Base-by-base conservation (phyloP, 2,797 vertebrate genomes). In the Crenichthys baileyi region DNA sequence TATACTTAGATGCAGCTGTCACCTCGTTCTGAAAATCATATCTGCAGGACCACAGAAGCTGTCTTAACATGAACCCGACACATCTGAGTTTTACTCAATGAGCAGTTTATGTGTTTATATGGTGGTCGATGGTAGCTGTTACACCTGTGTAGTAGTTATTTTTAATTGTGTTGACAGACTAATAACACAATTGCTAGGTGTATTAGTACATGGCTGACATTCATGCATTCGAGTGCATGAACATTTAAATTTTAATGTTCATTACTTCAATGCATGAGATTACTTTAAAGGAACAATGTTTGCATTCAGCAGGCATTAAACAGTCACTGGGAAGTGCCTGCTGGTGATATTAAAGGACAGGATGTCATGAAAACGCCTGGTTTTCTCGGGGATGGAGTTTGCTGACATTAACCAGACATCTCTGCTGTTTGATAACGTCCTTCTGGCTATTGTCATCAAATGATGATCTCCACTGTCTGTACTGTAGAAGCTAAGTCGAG, bases 1-100 rank as follows among this genome's bases (percentile, higher is more conserved):
- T 92, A 91, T 87, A 89, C 85, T 91, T 92, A 87, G 90, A 78
- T 68, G 73, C 79, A 84, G 83, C 80, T 72, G 77, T 81, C 81
- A 75, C 77, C 78, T 73, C 56, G 20, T 50, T 78, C 80, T 77
- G 72, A 22, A 8, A 80, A 58, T 73, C 36, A 70, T 41, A 46
- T 70, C 67, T 8, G 24, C 41, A 70, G 67, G 41, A 46, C 12
- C 12, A 16, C 41, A 70, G 67, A 39, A 46, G 67, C 22, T 70
- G 41, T 41, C 41, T 70, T 46, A 70, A 26, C 41, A 26, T 70
- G 67, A 46, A n/a, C 67, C 44, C 13, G 3, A 46, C 41, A 46
- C 67, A 15, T 26, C 22, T 39, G 63, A 67, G 67, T 12, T 46
- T 46, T 26, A 26, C 67, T 26, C 41, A 26, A 12, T 16, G 13